phyloP scores from a whole-genome alignment of 2,113 vertebrate genomes.

The Charina bottae region DNA sequence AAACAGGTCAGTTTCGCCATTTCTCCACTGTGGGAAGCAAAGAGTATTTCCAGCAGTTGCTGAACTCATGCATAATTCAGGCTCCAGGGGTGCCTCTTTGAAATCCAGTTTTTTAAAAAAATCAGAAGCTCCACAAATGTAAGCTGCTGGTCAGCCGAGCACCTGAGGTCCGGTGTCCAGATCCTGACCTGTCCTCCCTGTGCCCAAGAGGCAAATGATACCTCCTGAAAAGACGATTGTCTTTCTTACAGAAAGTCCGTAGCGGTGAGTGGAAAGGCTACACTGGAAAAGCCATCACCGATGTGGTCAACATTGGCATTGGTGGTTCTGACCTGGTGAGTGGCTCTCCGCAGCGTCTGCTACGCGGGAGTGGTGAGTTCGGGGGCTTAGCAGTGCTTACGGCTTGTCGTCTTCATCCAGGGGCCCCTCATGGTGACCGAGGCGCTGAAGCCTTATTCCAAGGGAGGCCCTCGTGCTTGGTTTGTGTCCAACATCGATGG shows the following conservation, averaged over 20 bases:
- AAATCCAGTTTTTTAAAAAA: not conserved
- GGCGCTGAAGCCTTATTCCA: slow-evolving; percentile 91
- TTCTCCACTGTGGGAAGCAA: too few species aligned
- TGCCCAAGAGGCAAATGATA: not conserved
- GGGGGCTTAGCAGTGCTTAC: not conserved
- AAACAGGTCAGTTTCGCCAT: too few species aligned
- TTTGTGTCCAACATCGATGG: slow-evolving; percentile 99
- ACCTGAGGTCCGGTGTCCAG: not conserved
- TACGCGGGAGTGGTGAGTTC: not conserved
- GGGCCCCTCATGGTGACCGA: slow-evolving; percentile 98
- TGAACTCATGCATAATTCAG: not conserved
- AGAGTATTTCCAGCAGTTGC: not conserved
- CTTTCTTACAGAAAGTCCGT: slow-evolving; percentile 82
- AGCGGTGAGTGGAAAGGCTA: slow-evolving; percentile 95
- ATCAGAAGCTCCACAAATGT: too few species aligned
- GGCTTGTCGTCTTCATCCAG: slow-evolving; percentile 61
- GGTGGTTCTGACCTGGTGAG: slow-evolving; percentile 96
- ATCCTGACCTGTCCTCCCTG: not conserved
- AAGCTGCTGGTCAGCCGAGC: not conserved
- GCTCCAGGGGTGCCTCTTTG: not conserved
- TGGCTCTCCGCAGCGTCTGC: not conserved
- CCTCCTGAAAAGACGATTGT: not conserved
- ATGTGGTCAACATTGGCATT: slow-evolving; percentile 93
- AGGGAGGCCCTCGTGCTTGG: slow-evolving; percentile 90
- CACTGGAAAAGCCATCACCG: slow-evolving; percentile 90